These are phyloP conservation scores for Heterochromis multidens DNA, from an alignment of 2,113 vertebrate species.

Conservation along the genomic window DNA sequence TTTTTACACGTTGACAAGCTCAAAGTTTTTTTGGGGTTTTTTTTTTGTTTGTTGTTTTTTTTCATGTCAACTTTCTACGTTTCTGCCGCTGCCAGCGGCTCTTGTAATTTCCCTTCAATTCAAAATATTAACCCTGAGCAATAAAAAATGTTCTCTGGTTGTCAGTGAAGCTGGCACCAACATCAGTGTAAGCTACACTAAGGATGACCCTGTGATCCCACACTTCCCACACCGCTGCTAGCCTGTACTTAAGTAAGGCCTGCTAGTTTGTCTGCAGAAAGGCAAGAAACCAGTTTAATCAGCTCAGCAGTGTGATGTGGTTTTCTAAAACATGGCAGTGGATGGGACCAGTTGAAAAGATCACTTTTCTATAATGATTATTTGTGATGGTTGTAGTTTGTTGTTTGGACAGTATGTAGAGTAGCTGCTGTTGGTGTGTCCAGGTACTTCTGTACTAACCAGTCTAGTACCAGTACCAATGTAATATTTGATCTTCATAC, in stretches of 20 bases:
- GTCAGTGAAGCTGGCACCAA: not conserved
- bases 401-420: no score
- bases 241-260: not conserved
- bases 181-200: not conserved
- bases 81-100: not conserved
- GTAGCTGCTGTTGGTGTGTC: no score
- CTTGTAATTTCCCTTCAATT: not conserved
- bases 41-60: not conserved
- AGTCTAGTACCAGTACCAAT: no score
- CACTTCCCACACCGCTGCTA: not conserved
- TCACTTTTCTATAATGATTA: not conserved
- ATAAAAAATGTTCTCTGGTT: not conserved
- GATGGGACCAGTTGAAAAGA: not conserved
- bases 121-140: not conserved
- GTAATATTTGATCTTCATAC: no score
- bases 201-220: not conserved
- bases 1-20: no score
- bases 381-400: not conserved
- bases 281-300: not conserved
- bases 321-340: accelerated
- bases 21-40: no score
- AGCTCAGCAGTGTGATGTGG: not conserved
- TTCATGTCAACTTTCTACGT: not conserved
- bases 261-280: not conserved
- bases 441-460: no score